A percentile compares a stretch with the other conserved stretches of the same genome.
Conservation (phyloP, 2,888 invertebrate genomes). For the Caradrina clavipalpis region DNA sequence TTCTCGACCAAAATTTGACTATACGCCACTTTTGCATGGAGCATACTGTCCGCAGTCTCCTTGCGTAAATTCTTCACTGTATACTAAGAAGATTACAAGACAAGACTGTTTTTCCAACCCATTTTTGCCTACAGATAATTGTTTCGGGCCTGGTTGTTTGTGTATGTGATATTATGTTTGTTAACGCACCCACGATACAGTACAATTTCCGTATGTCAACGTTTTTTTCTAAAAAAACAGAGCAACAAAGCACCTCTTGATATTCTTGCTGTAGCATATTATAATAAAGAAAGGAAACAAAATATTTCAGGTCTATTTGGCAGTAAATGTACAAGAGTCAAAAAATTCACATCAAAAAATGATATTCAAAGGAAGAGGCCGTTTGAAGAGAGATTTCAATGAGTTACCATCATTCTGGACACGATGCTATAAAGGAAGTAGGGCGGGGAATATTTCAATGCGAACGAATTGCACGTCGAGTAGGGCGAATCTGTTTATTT, state of each 20-base stretch:
- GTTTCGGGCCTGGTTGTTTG: too few species aligned
- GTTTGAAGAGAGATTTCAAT: constrained; percentile 58
- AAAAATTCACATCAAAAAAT: constrained; percentile 42
- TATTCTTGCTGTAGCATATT: background rate
- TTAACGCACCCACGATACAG: too few species aligned
- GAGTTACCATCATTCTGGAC: constrained; percentile 58
- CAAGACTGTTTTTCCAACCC: too few species aligned
- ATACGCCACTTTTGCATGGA: too few species aligned
- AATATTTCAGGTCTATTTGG: constrained; percentile 21
- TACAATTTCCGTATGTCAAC: too few species aligned
- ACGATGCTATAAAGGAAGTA: constrained; percentile 50
- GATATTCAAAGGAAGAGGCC: constrained; percentile 50
- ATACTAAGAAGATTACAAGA: too few species aligned
- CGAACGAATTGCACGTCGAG: constrained; percentile 42
- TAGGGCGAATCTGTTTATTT: constrained; percentile 50
- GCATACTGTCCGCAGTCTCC: too few species aligned
- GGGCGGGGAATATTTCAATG: constrained; percentile 55
- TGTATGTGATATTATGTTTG: too few species aligned
- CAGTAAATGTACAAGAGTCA: constrained; percentile 32
- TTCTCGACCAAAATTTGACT: too few species aligned
- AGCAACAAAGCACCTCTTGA: background rate
- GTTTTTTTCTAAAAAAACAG: too few species aligned
- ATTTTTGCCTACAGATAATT: too few species aligned
- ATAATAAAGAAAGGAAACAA: constrained; percentile 13
- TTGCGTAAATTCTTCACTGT: too few species aligned